Conservation (phyloP, 2,888 invertebrate species). For the Drosophila bunnanda region DNA sequence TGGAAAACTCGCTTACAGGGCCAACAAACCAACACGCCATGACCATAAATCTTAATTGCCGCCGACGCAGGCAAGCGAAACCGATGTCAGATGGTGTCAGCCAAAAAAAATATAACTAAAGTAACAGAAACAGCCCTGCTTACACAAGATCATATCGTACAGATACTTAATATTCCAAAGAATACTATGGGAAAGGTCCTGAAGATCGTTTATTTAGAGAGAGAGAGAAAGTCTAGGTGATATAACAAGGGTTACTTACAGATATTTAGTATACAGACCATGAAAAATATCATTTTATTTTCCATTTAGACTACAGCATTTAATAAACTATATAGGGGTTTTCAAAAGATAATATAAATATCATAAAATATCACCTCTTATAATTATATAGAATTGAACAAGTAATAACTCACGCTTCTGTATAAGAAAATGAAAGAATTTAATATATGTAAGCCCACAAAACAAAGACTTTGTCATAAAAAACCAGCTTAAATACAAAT, state of each 20-base stretch:
- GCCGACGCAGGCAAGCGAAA: constrained; percentile 72
- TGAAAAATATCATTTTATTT: background rate
- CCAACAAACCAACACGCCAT: constrained; percentile 64
- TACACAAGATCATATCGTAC: constrained; percentile 1
- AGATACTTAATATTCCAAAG: background rate
- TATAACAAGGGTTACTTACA: background rate
- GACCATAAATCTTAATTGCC: constrained; percentile 76
- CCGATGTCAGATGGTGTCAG: constrained; percentile 42
- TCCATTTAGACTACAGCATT: background rate
- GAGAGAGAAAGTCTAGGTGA: background rate
- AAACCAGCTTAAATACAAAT: background rate
- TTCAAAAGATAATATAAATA: background rate
- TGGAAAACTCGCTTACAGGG: constrained; percentile 43
- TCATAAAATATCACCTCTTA: no score
- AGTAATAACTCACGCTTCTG: background rate
- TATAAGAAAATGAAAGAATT: background rate
- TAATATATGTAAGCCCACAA: background rate
- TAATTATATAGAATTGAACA: no score
- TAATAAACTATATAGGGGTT: background rate
- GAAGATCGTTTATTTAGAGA: background rate
- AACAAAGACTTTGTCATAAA: background rate
- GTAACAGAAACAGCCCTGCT: constrained; percentile 6
- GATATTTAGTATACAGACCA: background rate
- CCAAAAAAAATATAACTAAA: constrained; percentile 1
- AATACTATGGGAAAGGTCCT: background rate